These are phyloP conservation scores for Limosa lapponica DNA, from an alignment of 2,797 vertebrate species.

Conservation along the genomic window DNA sequence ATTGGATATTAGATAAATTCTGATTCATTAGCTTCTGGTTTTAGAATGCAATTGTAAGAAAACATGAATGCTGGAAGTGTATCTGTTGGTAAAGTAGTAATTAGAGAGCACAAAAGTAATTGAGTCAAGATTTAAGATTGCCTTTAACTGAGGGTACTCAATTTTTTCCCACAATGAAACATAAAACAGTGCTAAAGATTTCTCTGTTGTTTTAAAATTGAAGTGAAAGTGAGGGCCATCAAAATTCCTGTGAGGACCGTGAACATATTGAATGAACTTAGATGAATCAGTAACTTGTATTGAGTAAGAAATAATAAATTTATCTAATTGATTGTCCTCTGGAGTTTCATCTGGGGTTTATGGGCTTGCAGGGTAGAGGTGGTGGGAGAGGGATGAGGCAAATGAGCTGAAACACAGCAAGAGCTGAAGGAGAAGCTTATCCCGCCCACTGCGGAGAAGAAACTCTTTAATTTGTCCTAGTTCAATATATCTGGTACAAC, in stretches of 20 bases:
- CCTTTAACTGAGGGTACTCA: background rate
- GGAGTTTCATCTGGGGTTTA: background rate
- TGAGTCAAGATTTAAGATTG: background rate
- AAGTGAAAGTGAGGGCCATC: background rate
- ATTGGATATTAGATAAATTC: background rate
- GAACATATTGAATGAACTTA: background rate
- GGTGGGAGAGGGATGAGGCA: background rate
- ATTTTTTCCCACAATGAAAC: background rate
- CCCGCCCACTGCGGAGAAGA: background rate
- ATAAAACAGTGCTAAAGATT: background rate
- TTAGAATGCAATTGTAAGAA: background rate
- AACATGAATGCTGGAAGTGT: background rate
- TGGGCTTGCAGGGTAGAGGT: accelerated
- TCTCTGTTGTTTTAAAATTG: background rate
- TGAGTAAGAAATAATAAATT: background rate
- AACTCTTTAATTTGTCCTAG: background rate
- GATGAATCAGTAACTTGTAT: background rate
- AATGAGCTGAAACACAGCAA: background rate
- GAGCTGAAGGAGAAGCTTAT: background rate
- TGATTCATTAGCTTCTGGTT: background rate
- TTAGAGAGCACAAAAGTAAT: background rate
- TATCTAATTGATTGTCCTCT: background rate
- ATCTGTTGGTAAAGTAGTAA: background rate
- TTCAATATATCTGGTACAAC: background rate
- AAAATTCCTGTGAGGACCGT: background rate